Base-by-base conservation (phyloP, 2,113 vertebrate species). In the Catharus fuscescens region DNA sequence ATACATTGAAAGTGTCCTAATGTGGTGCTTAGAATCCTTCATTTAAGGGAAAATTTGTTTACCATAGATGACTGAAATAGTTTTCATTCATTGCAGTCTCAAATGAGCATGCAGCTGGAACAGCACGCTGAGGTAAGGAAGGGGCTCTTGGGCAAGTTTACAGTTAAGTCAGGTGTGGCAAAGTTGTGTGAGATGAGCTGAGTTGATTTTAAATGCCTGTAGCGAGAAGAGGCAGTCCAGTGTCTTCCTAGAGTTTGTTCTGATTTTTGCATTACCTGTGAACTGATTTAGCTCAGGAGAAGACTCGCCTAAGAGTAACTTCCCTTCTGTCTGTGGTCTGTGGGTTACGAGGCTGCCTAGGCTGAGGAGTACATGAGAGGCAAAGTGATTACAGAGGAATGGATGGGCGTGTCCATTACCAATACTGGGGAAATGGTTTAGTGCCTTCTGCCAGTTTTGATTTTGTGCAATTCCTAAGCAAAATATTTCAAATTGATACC, bases 351-450 rank as follows among this genome's bases (percentile, higher is more conserved):
- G 14, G 40, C 59, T 92, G 24, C 25, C 12, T 4, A 26, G 52
- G 19, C 47, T 74, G 26, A 36, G 48, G 34, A 85, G 53, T 52
- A 90, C 7, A 2, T 19, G 44, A 66, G 24, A 60, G 31, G 24
- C 23, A 2, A 2, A 85, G 44, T 17, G 20, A 28, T 80, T 15
- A 23, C 25, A 74, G 44, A 32, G 18, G 44, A 57, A 18, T 53
- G 48, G 26, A 47, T 18, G 15, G 20, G 18, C 4, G 4, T 34
- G 47, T 13, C 10, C 2, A 1, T 53, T 61, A 6, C 9, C 21
- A 36, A 1, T 1, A 0, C 28, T 18, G 44, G 23, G 34, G n/a
- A 54, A 53, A 20, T 48, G 32, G 13, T 29, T 54, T 48, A 36
- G 24, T 32, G 34, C 11, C 32, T 78, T 66, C 48, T 64, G 34